Evolutionary conservation across 2,113 vertebrate species (phyloP).

Genomic region (Butorides virescens): DNA sequence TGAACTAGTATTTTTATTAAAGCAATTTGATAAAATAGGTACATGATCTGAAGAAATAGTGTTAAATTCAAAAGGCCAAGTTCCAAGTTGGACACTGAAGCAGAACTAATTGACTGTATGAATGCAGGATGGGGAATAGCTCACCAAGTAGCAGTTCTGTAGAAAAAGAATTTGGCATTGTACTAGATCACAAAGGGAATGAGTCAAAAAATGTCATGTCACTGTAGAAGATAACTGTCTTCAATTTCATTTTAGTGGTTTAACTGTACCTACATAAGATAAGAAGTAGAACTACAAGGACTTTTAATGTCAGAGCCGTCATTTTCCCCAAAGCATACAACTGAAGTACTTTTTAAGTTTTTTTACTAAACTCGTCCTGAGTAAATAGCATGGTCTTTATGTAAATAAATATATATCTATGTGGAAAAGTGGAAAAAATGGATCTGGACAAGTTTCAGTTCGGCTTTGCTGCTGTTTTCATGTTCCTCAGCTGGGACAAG

Average conservation of each 20-base stretch:
- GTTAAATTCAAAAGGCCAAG: not conserved
- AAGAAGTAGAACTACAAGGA: not conserved
- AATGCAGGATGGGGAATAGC: not conserved
- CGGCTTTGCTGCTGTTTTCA: not conserved
- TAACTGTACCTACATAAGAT: not conserved
- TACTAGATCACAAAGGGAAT: not conserved
- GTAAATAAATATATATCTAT: not conserved
- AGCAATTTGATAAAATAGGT: not conserved
- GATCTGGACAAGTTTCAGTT: not conserved
- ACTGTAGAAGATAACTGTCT: not conserved
- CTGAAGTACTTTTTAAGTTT: not conserved
- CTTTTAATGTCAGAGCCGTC: not conserved
- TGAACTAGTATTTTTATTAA: not conserved
- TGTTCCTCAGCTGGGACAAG: not conserved
- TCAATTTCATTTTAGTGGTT: not conserved
- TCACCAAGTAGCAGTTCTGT: not conserved
- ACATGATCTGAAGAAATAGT: not conserved
- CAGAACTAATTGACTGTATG: not conserved
- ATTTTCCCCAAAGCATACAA: not conserved
- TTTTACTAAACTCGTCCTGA: not conserved
- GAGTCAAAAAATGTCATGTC: not conserved
- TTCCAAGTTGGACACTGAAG: not conserved
- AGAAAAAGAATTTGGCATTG: not conserved
- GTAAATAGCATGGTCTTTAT: not conserved
- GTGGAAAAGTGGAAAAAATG: not conserved